Evolutionary conservation across 2,113 vertebrate species (phyloP).

Genomic region (Brachyistius frenatus): DNA sequence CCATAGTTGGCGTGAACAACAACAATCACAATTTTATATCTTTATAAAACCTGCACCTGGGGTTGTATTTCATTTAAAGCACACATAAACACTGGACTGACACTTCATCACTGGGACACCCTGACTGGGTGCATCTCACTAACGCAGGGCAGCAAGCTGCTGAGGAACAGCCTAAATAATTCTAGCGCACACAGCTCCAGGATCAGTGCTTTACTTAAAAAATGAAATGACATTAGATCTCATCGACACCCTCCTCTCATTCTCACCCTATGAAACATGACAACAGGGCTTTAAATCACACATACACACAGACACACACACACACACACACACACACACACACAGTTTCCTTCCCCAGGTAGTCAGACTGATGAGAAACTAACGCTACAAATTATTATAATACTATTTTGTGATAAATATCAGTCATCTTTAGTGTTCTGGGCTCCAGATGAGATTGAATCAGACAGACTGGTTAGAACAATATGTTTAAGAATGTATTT

Average conservation of each 20-base stretch:
- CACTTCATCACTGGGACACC: background rate
- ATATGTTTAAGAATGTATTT: background rate
- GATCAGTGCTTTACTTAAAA: slow-evolving; percentile 1
- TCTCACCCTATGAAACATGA: slow-evolving; percentile 43
- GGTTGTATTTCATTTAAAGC: too few species aligned
- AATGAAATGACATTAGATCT: slow-evolving; percentile 19
- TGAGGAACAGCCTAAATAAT: slow-evolving; percentile 23
- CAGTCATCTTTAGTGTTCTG: background rate
- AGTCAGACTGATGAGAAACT: background rate
- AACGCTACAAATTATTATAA: background rate
- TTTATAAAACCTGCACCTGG: too few species aligned
- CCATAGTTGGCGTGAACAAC: too few species aligned
- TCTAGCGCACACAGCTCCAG: background rate
- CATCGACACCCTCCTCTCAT: slow-evolving; percentile 33
- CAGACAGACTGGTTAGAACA: background rate
- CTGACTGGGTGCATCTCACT: background rate
- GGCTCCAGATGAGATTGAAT: background rate
- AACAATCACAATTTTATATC: too few species aligned
- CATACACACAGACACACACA: slow-evolving; percentile 14
- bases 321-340: too few species aligned
- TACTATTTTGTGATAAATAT: background rate
- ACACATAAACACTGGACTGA: background rate
- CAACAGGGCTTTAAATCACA: slow-evolving; percentile 39
- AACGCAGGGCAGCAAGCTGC: slow-evolving; percentile 14
- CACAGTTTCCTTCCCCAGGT: slow-evolving; percentile 24